A percentile compares a stretch with the other conserved stretches of the same genome.
Evolutionary conservation across 2,113 vertebrate species (phyloP).

Genomic region (Lethenteron camtschaticum): DNA sequence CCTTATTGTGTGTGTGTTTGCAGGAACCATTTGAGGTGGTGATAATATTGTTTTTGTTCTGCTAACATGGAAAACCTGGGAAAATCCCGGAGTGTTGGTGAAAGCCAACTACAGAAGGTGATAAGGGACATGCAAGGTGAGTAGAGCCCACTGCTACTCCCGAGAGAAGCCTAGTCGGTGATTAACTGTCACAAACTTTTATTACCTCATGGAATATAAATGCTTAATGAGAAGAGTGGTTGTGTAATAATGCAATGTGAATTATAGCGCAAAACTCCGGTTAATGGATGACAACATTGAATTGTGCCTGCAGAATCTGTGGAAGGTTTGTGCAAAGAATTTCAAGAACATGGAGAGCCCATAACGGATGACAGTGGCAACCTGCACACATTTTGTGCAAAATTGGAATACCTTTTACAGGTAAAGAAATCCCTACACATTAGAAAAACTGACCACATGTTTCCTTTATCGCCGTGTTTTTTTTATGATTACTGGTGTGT

Average conservation of each 20-base stretch:
- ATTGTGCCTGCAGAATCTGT: slow-evolving; percentile 41
- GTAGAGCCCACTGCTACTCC: not conserved
- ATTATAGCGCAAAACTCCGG: slow-evolving; percentile 15
- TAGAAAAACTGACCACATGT: not conserved
- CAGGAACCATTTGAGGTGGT: too few species aligned
- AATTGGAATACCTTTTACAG: slow-evolving; percentile 80
- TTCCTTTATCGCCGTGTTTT: not conserved
- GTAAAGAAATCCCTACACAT: slow-evolving; percentile 20
- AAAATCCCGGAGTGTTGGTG: slow-evolving; percentile 17
- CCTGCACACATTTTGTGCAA: slow-evolving; percentile 78
- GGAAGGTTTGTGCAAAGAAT: slow-evolving; percentile 50
- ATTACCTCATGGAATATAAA: not conserved
- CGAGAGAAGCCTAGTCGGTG: not conserved
- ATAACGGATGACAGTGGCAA: slow-evolving; percentile 64
- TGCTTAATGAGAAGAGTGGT: slow-evolving; percentile 15
- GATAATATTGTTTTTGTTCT: too few species aligned
- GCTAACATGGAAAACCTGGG: too few species aligned
- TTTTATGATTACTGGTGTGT: not conserved
- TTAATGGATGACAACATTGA: slow-evolving; percentile 11
- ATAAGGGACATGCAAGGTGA: slow-evolving; percentile 66
- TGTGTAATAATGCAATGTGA: slow-evolving; percentile 17
- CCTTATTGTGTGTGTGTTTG: not conserved
- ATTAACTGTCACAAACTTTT: not conserved
- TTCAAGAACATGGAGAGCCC: slow-evolving; percentile 50
- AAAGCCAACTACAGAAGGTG: slow-evolving; percentile 74